phyloP scores from a whole-genome alignment of 2,888 invertebrate genomes.

The Noctuana brunneofusca region DNA sequence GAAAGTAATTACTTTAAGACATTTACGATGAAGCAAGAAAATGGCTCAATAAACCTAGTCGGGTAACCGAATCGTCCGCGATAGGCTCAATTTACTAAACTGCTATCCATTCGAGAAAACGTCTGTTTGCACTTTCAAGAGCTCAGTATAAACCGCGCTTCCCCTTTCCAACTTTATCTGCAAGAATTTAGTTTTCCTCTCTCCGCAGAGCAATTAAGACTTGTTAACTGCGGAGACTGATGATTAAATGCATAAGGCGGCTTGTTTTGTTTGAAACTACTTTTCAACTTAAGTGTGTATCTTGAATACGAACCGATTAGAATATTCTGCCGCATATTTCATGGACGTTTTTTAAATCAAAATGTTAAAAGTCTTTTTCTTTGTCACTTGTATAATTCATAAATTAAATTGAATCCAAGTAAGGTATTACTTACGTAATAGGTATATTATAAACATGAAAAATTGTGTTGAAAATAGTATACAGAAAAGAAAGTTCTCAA shows the following conservation, averaged over 20 bases:
- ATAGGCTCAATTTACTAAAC: slow-evolving; percentile 49
- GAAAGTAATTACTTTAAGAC: slow-evolving; percentile 76
- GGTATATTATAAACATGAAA: too few species aligned
- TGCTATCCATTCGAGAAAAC: slow-evolving; percentile 35
- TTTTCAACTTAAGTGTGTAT: slow-evolving; percentile 23
- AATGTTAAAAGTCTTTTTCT: not conserved
- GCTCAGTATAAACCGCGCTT: slow-evolving; percentile 29
- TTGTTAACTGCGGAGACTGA: slow-evolving; percentile 33
- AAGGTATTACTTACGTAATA: too few species aligned
- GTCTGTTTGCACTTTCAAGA: slow-evolving; percentile 35
- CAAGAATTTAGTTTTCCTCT: slow-evolving; percentile 34
- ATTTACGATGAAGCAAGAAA: slow-evolving; percentile 75
- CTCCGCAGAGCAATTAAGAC: slow-evolving; percentile 34
- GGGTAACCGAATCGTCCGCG: slow-evolving; percentile 68
- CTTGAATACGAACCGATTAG: slow-evolving; percentile 31
- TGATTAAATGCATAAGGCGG: slow-evolving; percentile 34
- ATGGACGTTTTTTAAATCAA: not conserved
- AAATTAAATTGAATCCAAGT: not conserved
- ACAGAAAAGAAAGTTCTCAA: too few species aligned
- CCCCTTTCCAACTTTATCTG: slow-evolving; percentile 31
- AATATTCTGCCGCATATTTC: slow-evolving; percentile 31
- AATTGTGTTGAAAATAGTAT: too few species aligned
- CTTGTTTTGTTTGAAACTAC: slow-evolving; percentile 20
- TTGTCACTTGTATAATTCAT: not conserved
- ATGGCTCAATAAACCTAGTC: slow-evolving; percentile 77